These are phyloP conservation scores for Cheiracanthium punctorium DNA, from an alignment of 2,888 invertebrate species.

Conservation along the genomic window DNA sequence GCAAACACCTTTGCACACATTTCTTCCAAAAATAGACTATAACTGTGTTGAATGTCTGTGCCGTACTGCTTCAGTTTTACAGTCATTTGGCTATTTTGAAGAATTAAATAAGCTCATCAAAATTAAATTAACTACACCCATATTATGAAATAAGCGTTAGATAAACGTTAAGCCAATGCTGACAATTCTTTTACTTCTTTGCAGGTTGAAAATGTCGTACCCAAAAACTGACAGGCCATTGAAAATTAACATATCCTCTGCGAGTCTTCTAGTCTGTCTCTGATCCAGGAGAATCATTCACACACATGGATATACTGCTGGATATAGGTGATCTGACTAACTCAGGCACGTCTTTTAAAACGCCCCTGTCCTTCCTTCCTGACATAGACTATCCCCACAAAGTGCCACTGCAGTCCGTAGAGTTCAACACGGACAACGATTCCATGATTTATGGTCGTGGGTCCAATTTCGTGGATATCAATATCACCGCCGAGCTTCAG, in stretches of 20 bases:
- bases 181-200: no score
- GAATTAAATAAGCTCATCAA: no score
- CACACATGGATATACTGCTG: background rate
- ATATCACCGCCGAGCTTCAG: constrained; percentile 40
- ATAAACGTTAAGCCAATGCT: no score
- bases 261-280: background rate
- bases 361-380: background rate
- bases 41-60: no score
- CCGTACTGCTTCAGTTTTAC: no score
- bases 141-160: no score
- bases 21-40: no score
- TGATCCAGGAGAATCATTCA: background rate
- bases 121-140: no score
- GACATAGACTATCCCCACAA: background rate
- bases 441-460: constrained; percentile 36
- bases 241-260: background rate
- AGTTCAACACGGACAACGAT: constrained; percentile 25
- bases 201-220: background rate
- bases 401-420: background rate
- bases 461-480: constrained; percentile 36
- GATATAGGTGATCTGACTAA: background rate
- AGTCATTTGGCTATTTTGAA: no score
- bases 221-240: background rate
- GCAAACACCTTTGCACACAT: no score
- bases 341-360: background rate